Evolutionary conservation across 2,113 vertebrate species (phyloP), one percentile per base, ranked within the genome.

Genomic region (Cettia cetti): DNA sequence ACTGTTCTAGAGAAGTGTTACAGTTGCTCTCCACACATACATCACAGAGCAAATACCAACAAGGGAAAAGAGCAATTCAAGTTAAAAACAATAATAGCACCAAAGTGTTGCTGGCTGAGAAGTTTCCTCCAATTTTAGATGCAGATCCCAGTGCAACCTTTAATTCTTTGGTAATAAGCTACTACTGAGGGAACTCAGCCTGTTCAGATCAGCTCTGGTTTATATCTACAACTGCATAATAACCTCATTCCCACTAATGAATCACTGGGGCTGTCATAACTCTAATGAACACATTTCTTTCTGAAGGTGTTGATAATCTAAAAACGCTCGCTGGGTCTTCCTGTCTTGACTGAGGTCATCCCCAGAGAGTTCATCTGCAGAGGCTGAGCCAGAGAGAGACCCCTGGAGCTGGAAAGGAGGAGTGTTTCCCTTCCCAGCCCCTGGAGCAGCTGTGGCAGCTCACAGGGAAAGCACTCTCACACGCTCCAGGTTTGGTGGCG

Each of bases 111-210:
- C 81, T 78, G 86, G 89, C 89, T 4, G 53, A 92, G 94, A 53
- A 64, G 49, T 91, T 91, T 87, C 86, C 89, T 86, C 89, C 89
- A 93, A 84, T 95, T 94, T 96, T 84, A 90, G 83, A 93, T 19
- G 68, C 80, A 89, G 94, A 90, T 97, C 95, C 95, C 95, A 65
- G 47, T 68, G 93, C 93, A 92, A 49, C 86, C 86, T 95, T 97
- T 96, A 96, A 92, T 96, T 94, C 93, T 94, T 71, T 45, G 54
- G 72, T 94, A 95, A 95, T 89, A 96, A 94, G 94, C 88, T 95
- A 33, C 94, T 94, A 69, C 89, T 77, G 15, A 88, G 50, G 65
- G 90, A 90, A 86, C 90, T 86, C 85, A 86, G 87, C 84, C 85
- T 90, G 68, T 16, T 81, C 85, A 84, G 33, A 84, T 89, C 82